These are phyloP conservation scores for Taeniopygia guttata DNA, from an alignment of 2,797 vertebrate species.

Conservation along the genomic window DNA sequence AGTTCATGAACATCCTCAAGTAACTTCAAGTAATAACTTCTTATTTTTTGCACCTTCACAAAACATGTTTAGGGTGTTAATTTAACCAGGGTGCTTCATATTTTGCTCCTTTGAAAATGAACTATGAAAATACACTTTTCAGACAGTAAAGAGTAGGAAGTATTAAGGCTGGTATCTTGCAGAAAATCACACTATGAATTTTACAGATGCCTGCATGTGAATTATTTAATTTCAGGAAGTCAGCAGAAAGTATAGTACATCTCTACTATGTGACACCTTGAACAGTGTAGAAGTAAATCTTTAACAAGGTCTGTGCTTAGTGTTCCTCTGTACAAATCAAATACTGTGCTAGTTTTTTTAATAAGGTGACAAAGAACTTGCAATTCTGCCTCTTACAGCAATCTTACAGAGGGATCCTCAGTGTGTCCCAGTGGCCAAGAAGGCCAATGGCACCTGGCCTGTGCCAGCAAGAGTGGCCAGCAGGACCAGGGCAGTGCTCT, in stretches of 20 bases:
- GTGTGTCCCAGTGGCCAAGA: not conserved
- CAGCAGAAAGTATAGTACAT: not conserved
- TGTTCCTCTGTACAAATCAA: not conserved
- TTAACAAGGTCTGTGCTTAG: not conserved
- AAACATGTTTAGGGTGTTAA: not conserved
- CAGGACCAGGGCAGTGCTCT: not conserved
- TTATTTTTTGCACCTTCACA: not conserved
- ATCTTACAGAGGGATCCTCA: not conserved
- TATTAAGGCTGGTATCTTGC: not conserved
- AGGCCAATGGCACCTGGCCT: not conserved
- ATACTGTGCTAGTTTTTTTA: not conserved
- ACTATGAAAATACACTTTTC: not conserved
- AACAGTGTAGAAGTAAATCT: not conserved
- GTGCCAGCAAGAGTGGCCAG: not conserved
- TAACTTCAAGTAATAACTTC: not conserved
- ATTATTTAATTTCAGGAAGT: not conserved
- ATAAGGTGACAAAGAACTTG: accelerated
- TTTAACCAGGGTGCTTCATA: not conserved
- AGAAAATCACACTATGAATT: not conserved
- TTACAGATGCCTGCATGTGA: not conserved
- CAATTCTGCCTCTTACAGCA: not conserved
- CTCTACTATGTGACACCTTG: not conserved
- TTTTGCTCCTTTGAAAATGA: not conserved
- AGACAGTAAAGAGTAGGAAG: not conserved
- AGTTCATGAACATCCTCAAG: not conserved